These are phyloP conservation scores for Anastatus disparis DNA, from an alignment of 1,140 invertebrate genomes.

Conservation along the genomic window DNA sequence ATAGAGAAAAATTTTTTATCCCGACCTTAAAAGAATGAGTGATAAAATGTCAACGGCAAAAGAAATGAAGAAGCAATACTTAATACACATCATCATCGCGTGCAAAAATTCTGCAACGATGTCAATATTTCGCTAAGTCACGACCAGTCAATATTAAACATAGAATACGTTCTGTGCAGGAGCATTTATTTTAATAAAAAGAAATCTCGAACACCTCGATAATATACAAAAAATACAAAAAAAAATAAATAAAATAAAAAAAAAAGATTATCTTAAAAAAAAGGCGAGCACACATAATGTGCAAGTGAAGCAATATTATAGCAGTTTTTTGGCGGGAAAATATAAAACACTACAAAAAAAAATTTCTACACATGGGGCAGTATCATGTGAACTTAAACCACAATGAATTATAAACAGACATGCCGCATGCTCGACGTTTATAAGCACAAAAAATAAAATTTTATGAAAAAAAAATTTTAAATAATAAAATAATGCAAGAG, in stretches of 20 bases:
- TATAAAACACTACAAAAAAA: constrained; percentile 25
- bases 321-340: constrained; percentile 13
- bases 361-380: constrained; percentile 10
- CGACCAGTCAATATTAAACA: constrained; percentile 40
- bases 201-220: constrained; percentile 11
- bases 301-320: constrained; percentile 32
- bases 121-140: not conserved
- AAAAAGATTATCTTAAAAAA: too few relatives aligned
- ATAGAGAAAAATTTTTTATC: constrained; percentile 7
- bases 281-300: not conserved
- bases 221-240: not conserved
- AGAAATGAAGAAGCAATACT: constrained; percentile 37
- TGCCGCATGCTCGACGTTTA: constrained; percentile 24
- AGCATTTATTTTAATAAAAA: constrained; percentile 32
- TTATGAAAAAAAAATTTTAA: constrained; percentile 13
- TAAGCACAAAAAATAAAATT: constrained; percentile 37
- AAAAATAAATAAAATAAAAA: not conserved
- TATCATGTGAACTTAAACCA: not conserved
- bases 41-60: not conserved
- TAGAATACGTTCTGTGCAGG: constrained; percentile 31
- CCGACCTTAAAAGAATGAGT: not conserved
- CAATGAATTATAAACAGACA: not conserved
- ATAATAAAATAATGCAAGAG: constrained; percentile 31
- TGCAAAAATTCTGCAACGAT: constrained; percentile 7
- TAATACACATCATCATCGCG: constrained; percentile 19